These are phyloP conservation scores for Sesia apiformis DNA, from an alignment of 2,888 invertebrate species.

Conservation along the genomic window DNA sequence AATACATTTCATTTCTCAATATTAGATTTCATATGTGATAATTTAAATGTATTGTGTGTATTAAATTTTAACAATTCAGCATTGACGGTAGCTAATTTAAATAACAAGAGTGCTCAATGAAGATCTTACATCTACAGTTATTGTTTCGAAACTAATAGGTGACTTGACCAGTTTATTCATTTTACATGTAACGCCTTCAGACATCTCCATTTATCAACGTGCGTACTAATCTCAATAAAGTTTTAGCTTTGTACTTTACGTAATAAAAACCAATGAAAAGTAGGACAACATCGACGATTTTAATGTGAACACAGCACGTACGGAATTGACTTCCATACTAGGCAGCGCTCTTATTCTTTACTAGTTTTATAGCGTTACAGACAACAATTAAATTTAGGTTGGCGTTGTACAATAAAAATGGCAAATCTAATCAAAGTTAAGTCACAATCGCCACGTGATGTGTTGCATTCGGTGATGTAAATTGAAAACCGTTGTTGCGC, in stretches of 20 bases:
- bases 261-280: conserved; percentile 26
- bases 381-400: conserved; percentile 15
- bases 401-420: conserved; percentile 12
- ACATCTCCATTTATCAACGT: conserved; percentile 24
- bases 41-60: background rate
- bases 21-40: background rate
- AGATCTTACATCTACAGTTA: conserved; percentile 15
- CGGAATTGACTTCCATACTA: conserved; percentile 18
- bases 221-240: conserved; percentile 22
- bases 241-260: conserved; percentile 27
- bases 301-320: conserved; percentile 19
- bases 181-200: conserved; percentile 16
- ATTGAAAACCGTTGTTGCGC: conserved; percentile 45
- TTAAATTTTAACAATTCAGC: background rate
- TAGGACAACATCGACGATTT: conserved; percentile 23
- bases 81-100: conserved; percentile 14
- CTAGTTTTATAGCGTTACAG: conserved; percentile 15
- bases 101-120: conserved; percentile 15
- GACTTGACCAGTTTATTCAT: conserved; percentile 15
- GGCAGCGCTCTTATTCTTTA: conserved; percentile 16
- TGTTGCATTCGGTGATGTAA: conserved; percentile 37
- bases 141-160: conserved; percentile 19
- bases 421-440: background rate
- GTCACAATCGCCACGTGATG: conserved; percentile 5
- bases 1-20: too few species aligned